Evolutionary conservation across 2,113 vertebrate species (phyloP), one percentile per base, ranked within the genome.

Genomic region (Tachuris rubrigastra): DNA sequence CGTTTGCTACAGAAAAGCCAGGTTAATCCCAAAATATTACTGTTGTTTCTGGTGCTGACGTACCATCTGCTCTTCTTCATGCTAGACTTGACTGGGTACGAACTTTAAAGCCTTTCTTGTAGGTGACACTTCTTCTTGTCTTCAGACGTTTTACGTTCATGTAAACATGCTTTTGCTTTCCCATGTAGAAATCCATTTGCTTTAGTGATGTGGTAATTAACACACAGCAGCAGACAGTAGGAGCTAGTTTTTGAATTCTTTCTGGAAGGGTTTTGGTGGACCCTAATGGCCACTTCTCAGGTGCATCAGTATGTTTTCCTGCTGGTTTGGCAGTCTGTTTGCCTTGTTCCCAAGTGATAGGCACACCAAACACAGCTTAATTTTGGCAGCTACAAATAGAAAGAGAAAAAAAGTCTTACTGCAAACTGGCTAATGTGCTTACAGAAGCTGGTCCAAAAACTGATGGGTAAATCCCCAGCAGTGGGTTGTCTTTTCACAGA

Each of bases 61-160:
- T 33, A 52, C 77, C 90, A 92, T 92, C 96, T 97, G 91, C 86
- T 97, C 89, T 81, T 90, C 49, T 76, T 89, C 71, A 24, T 75
- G 53, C 53, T 91, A 55, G 49, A 80, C 19, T 3, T 91, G 92
- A 97, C 93, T 14, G 3, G 28, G 67, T 78, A 37, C 90, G 96
- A 97, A 97, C 93, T 95, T 96, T 89, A 88, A 91, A 97, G 71
- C 87, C 66, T 25, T 96, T 95, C 85, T 49, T 65, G 58, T 86
- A 91, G 77, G 47, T 80, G 46, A 94, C 41, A 74, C 19, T 96
- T 96, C 53, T 66, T 95, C 79, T 63, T 84, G 30, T 89, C 60
- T 89, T 83, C 78, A 94, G 53, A 95, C 47, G 81, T 85, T 87
- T 94, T 88, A 85, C 63, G 41, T 89, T 90, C 67, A 46, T 35